These are phyloP conservation scores for Oasisia sp. DNA, from an alignment of 2,888 invertebrate genomes.

Conservation along the genomic window DNA sequence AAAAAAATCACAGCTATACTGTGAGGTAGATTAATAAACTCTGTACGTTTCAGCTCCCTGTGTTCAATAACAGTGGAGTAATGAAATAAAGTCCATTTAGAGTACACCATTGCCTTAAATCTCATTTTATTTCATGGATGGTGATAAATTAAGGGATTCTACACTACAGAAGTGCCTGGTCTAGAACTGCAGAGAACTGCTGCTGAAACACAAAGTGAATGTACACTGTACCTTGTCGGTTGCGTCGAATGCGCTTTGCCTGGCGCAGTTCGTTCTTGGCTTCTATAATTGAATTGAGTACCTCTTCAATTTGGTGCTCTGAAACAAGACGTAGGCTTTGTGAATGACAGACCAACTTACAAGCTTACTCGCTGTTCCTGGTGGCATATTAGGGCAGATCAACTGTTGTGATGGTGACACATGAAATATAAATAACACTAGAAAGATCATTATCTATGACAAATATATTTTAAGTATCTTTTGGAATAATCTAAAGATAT, in stretches of 20 bases:
- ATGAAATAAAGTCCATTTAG: no score
- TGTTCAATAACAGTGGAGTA: no score
- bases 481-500: no score
- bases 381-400: neutral
- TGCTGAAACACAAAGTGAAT: no score
- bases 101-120: no score
- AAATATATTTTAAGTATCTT: no score
- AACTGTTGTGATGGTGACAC: neutral
- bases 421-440: neutral
- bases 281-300: slow-evolving; percentile 82
- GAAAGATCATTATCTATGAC: neutral
- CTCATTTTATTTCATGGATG: neutral
- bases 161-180: neutral
- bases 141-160: neutral
- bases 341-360: neutral
- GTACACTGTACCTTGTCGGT: slow-evolving; percentile 70
- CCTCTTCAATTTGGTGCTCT: slow-evolving; percentile 81
- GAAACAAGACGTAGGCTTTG: slow-evolving; percentile 31
- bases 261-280: slow-evolving; percentile 83
- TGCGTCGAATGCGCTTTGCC: slow-evolving; percentile 87
- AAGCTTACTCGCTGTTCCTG: neutral
- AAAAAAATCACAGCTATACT: no score
- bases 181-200: neutral
- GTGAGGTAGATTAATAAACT: no score
- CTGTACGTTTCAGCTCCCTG: no score